phyloP scores from a whole-genome alignment of 2,113 vertebrate genomes.

The Oryzias javanicus region DNA sequence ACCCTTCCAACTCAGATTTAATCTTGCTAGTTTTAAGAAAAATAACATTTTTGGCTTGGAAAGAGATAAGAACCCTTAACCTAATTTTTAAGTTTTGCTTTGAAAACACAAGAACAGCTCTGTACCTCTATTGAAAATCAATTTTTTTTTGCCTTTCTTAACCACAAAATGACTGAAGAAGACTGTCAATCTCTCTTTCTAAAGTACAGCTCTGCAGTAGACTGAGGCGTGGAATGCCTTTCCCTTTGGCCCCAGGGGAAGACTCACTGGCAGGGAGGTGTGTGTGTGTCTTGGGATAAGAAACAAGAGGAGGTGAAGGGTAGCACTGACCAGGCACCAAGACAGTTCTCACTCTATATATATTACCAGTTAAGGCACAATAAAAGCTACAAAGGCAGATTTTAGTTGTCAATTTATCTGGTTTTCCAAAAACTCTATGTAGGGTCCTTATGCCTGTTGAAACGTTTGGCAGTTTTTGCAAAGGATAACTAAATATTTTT shows the following conservation, averaged over 20 bases:
- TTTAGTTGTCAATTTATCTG: no score
- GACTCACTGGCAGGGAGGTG: slow-evolving; percentile 50
- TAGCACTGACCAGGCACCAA: slow-evolving; percentile 40
- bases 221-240: slow-evolving; percentile 64
- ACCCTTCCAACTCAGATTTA: no score
- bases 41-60: slow-evolving; percentile 1
- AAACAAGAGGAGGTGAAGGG: slow-evolving; percentile 18
- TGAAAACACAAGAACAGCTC: slow-evolving; percentile 20
- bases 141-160: background rate
- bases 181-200: slow-evolving; percentile 10
- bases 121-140: slow-evolving; percentile 9
- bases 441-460: no score
- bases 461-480: no score
- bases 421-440: no score
- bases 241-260: slow-evolving; percentile 59
- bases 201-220: slow-evolving; percentile 53
- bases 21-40: no score
- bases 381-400: slow-evolving; percentile 18
- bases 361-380: slow-evolving; percentile 56
- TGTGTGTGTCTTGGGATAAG: slow-evolving; percentile 39
- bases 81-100: slow-evolving; percentile 30
- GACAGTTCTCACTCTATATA: slow-evolving; percentile 71
- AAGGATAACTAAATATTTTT: no score
- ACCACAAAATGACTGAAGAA: background rate
- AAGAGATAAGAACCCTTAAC: slow-evolving; percentile 30